Percentiles rank a stretch among this genome's conserved stretches.
These are phyloP conservation scores for Hippocampus barbouri DNA, from an alignment of 2,113 vertebrate genomes.

Conservation along the genomic window DNA sequence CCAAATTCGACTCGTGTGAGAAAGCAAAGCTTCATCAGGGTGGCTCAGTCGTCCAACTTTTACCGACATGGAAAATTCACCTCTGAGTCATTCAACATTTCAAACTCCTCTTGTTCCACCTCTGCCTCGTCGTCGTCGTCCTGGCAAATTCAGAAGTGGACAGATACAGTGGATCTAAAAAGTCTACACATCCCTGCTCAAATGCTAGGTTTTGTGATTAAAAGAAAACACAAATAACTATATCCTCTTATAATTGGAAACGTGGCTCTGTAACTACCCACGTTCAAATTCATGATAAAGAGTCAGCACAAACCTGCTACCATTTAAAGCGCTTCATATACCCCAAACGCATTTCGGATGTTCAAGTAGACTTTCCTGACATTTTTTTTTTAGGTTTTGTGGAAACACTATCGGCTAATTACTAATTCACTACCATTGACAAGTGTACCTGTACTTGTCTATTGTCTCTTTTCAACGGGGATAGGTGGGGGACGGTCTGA, in stretches of 20 bases:
- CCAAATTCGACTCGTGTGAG: neutral
- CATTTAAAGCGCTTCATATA: neutral
- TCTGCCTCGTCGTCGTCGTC: constrained; percentile 71
- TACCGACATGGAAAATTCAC: constrained; percentile 35
- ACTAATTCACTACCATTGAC: too few relatives aligned
- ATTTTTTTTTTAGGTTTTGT: neutral
- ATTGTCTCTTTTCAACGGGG: too few relatives aligned
- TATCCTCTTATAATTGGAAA: too few relatives aligned
- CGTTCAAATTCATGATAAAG: neutral
- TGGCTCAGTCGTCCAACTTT: neutral
- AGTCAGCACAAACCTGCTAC: neutral
- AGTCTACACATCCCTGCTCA: neutral
- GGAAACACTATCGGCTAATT: neutral
- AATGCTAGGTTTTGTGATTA: neutral
- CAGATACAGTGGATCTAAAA: neutral
- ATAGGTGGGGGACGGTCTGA: too few relatives aligned
- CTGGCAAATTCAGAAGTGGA: neutral
- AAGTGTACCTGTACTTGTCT: too few relatives aligned
- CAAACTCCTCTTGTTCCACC: constrained; percentile 65
- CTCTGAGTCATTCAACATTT: constrained; percentile 66
- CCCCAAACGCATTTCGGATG: neutral
- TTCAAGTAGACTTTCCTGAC: neutral
- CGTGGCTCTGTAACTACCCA: neutral
- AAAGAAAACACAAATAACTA: neutral
- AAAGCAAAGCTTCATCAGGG: neutral